These are phyloP conservation scores for Epinotia nisella DNA, from an alignment of 2,888 invertebrate species.

Conservation along the genomic window DNA sequence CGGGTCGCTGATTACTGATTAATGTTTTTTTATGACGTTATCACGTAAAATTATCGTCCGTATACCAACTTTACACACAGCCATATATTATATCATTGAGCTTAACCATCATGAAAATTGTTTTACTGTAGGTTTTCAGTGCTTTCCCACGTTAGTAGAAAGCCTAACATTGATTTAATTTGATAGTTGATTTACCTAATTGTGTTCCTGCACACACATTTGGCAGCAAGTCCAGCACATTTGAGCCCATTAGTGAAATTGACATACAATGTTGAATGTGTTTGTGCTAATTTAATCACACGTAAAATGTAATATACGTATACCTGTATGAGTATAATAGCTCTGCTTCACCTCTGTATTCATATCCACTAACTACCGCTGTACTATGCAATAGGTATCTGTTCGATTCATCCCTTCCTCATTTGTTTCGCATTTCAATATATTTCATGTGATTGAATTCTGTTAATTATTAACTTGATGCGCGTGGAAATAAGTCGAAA, in stretches of 20 bases:
- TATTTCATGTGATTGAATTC: not conserved
- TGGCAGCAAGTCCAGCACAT: constrained; percentile 19
- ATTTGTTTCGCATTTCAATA: not conserved
- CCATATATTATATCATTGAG: too few species aligned
- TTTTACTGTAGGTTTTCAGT: not conserved
- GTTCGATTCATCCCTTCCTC: not conserved
- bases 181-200: constrained; percentile 55
- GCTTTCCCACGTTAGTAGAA: not conserved
- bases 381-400: not conserved
- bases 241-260: constrained; percentile 9
- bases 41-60: too few species aligned
- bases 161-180: constrained; percentile 58
- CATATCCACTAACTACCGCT: not conserved
- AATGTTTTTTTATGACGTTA: too few species aligned
- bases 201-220: constrained; percentile 45
- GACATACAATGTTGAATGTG: not conserved
- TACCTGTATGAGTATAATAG: not conserved
- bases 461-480: not conserved
- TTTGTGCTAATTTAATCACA: constrained; percentile 10
- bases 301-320: not conserved
- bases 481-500: not conserved
- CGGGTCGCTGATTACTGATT: too few species aligned
- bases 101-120: too few species aligned
- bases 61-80: too few species aligned
- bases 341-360: not conserved